Conservation (phyloP, 2,113 vertebrate species). For the Halcyon senegalensis region DNA sequence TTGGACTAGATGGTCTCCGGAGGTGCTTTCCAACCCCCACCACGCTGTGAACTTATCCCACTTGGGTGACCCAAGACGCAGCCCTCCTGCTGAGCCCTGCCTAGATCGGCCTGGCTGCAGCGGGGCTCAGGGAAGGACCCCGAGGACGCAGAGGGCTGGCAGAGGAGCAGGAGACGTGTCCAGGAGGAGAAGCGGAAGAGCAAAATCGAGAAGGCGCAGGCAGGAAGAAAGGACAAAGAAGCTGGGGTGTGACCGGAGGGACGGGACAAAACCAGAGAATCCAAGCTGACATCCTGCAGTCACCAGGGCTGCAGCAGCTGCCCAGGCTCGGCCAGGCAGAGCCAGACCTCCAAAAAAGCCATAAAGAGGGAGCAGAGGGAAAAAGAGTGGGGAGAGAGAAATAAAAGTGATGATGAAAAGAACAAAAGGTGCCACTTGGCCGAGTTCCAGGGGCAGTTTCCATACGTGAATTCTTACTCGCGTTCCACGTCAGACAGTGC, state of each 20-base stretch:
- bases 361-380: not conserved
- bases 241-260: not conserved
- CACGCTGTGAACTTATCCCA: not conserved
- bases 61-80: accelerated
- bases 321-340: not conserved
- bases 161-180: not conserved
- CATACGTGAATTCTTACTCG: not conserved
- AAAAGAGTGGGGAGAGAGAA: not conserved
- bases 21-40: not conserved
- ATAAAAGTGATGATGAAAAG: not conserved
- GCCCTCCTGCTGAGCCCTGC: not conserved
- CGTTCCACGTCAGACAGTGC: not conserved
- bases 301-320: not conserved
- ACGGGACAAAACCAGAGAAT: not conserved
- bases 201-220: not conserved
- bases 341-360: not conserved
- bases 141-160: not conserved
- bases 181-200: not conserved
- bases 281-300: not conserved
- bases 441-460: not conserved
- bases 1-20: not conserved
- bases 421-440: constrained; percentile 37
- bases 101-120: accelerated
- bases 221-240: not conserved
- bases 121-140: not conserved